These are phyloP conservation scores for Rhipidura dahli DNA, from an alignment of 2,113 vertebrate species.

Conservation along the genomic window DNA sequence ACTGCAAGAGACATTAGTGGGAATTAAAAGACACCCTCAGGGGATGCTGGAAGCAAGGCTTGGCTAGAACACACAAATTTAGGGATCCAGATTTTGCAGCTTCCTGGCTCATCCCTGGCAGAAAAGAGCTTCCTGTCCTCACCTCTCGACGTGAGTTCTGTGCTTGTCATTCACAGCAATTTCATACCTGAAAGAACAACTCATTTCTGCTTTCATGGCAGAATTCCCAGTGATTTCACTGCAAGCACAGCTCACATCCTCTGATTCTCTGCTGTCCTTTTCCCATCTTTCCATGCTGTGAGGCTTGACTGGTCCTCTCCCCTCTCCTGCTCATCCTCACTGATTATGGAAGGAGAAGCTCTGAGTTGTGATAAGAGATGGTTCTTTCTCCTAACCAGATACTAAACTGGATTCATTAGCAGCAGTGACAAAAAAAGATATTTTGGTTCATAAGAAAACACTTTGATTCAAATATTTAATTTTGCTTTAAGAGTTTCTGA, in stretches of 20 bases:
- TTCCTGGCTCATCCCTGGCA: background rate
- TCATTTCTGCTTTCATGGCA: background rate
- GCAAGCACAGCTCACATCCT: background rate
- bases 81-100: background rate
- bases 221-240: background rate
- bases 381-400: background rate
- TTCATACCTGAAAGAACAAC: constrained; percentile 24
- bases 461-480: background rate
- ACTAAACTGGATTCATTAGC: background rate
- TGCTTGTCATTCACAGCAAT: background rate
- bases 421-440: background rate
- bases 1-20: background rate
- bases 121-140: background rate
- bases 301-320: background rate
- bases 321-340: background rate
- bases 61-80: background rate
- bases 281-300: rapidly evolving
- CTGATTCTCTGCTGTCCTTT: background rate
- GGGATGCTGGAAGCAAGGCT: background rate
- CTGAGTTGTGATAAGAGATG: background rate
- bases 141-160: background rate
- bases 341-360: background rate
- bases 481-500: background rate
- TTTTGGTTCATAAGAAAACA: background rate
- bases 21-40: background rate